Base-by-base conservation (phyloP, 2,888 invertebrate species). In the Cloeon dipterum region DNA sequence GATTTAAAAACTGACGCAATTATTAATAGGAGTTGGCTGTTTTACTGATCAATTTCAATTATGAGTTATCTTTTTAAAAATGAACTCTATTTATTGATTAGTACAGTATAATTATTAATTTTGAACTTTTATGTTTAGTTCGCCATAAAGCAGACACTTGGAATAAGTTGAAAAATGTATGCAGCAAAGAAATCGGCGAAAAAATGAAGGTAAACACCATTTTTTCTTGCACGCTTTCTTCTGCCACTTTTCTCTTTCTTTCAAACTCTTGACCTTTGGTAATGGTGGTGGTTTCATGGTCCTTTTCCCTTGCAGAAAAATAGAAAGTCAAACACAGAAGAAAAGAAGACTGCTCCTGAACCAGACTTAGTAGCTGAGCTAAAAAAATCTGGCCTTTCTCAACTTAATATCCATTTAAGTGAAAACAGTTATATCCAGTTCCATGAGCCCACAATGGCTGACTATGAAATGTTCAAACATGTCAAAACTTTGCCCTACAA, bases 111-210 rank as follows among this genome's bases (percentile, higher is more conserved):
- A 18, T 34, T 39, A n/a, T 25, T 33, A 38, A 32, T 32, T 40
- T n/a, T n/a, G n/a, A n/a, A n/a, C n/a, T n/a, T n/a, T n/a, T n/a
- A n/a, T n/a, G n/a, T n/a, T n/a, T n/a, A 63, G 63, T 81, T 47
- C 70, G 94, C 44, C 89, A 86, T 57, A 73, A 76, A 47, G 86
- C 86, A 19, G 98, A 98, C 56, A 77, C 85, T 54, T 74, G 82
- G 50, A 98, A 99, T 57, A 91, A 91, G 56, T 59, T 89, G 42
- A 96, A 93, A 58, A 98, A 98, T 65, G 63, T 85, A 1, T 89
- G 91, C 56, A 94, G 93, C 59, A 96, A 94, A 61, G 82, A 76
- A 46, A 86, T 98, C 46, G 96, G 96, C 7, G 83, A 88, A 45
- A 91, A 89, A 59, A 96, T 96, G 85, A 98, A 98, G 64, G 63